Conservation (phyloP, 2,888 invertebrate genomes). For the Allophyes oxyacanthae region DNA sequence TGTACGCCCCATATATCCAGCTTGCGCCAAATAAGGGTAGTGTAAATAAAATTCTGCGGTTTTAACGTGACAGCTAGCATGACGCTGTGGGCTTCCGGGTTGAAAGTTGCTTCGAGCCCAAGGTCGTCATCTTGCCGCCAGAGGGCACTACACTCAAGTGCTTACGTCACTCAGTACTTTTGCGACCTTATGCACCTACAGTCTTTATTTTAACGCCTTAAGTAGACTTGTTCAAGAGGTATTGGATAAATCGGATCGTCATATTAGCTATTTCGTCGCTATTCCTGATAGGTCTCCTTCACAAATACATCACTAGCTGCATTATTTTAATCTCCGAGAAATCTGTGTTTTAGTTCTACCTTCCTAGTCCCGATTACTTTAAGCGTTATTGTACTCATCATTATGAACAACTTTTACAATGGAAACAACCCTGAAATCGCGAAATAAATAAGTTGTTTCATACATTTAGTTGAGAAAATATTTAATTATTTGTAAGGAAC, state of each 20-base stretch:
- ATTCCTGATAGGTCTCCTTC: no score
- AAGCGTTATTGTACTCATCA: no score
- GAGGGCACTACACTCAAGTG: slow-evolving; percentile 69
- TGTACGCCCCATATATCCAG: slow-evolving; percentile 51
- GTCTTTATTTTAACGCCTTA: slow-evolving; percentile 32
- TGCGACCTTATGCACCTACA: slow-evolving; percentile 44
- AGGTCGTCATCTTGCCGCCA: slow-evolving; percentile 70
- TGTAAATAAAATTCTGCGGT: slow-evolving; percentile 63
- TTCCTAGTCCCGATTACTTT: no score
- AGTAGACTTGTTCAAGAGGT: slow-evolving; percentile 23
- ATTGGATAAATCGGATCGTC: slow-evolving; percentile 13
- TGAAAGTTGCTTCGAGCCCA: slow-evolving; percentile 81
- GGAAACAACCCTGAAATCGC: no score
- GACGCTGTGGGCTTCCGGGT: slow-evolving; percentile 77
- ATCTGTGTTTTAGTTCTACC: no score
- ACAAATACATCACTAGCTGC: no score
- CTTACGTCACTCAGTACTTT: slow-evolving; percentile 66
- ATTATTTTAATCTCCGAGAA: no score
- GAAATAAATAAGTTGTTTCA: no score
- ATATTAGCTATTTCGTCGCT: no score
- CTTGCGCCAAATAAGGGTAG: slow-evolving; percentile 65
- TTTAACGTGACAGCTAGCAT: slow-evolving; percentile 59
- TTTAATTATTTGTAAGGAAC: no score
- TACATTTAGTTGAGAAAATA: no score
- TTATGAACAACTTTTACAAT: no score